Base-by-base conservation (phyloP, 2,888 invertebrate species). In the Ctena decussata region DNA sequence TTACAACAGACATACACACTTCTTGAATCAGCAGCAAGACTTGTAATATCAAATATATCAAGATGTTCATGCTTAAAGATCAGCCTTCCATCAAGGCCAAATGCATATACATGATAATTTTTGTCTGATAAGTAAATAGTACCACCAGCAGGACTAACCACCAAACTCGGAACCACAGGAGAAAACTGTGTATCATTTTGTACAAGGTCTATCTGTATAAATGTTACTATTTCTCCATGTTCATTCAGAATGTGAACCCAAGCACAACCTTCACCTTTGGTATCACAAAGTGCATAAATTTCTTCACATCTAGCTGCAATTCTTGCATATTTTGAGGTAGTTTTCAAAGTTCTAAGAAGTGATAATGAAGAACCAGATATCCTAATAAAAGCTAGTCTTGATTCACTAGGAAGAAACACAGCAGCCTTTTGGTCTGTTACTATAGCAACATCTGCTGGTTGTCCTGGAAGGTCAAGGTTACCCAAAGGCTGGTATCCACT, bases 381-480 rank as follows among this genome's bases (percentile, higher is more conserved):
- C 37, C 49, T 46, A 0, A 82, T 39, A 46, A 71, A 82, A 24
- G 60, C 27, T 24, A 82, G 32, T 0, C 37, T 18, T 5, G n/a
- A 44, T 21, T 65, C 60, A n/a, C 37, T 70, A 1, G 82, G 82
- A 12, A 72, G 46, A 21, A 72, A 49, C 5, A 71, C 41, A n/a
- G 70, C 82, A n/a, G 70, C 77, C 39, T 69, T 72, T 0, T 21
- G 24, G 27, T 77, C 46, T 24, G 60, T 77, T 6, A 82, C 18
- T 72, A 77, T 53, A 6, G 77, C 72, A 39, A 82, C 82, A 77
- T 82, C 82, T 2, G 82, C 77, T 32, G 77, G 70, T 37, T 70
- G 18, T 12, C 53, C 72, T 5, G 49, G 35, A 8, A 77, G 24
- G 12, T 77, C 65, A 24, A 82, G 15, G 39, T 46, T 24, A 24